Evolutionary conservation across 2,113 vertebrate genomes (phyloP).

Genomic region (Phycodurus eques): DNA sequence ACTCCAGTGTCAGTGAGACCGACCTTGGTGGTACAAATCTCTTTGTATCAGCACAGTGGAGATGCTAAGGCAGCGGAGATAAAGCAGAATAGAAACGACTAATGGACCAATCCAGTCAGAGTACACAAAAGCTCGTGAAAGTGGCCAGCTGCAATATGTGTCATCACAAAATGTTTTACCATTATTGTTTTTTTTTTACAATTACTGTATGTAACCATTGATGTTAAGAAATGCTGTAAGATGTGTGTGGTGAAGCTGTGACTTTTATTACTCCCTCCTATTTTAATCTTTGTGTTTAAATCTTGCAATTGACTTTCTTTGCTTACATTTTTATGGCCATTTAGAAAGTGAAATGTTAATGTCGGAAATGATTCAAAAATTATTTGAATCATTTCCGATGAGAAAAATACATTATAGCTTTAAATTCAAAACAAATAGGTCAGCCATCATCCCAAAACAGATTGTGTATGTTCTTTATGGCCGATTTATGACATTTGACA

Average conservation of each 20-base stretch:
- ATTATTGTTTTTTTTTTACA: too few species aligned
- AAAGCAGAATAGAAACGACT: conserved; percentile 54
- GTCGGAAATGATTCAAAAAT: too few species aligned
- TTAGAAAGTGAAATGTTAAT: background rate
- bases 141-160: background rate
- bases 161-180: background rate
- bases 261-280: background rate
- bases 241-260: too few species aligned
- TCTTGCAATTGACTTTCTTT: background rate
- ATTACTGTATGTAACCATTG: too few species aligned
- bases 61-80: conserved; percentile 60
- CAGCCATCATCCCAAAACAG: background rate
- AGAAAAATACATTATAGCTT: background rate
- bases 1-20: background rate
- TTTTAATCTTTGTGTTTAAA: too few species aligned
- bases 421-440: background rate
- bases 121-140: background rate
- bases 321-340: background rate
- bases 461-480: background rate
- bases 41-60: conserved; percentile 35
- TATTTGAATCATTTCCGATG: background rate
- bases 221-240: too few species aligned
- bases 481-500: background rate
- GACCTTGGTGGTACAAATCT: conserved; percentile 16
- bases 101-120: background rate